A percentile compares a stretch with the other conserved stretches of the same genome.
phyloP scores from a whole-genome alignment of 1,140 invertebrate species.

The Melitaea cinxia region DNA sequence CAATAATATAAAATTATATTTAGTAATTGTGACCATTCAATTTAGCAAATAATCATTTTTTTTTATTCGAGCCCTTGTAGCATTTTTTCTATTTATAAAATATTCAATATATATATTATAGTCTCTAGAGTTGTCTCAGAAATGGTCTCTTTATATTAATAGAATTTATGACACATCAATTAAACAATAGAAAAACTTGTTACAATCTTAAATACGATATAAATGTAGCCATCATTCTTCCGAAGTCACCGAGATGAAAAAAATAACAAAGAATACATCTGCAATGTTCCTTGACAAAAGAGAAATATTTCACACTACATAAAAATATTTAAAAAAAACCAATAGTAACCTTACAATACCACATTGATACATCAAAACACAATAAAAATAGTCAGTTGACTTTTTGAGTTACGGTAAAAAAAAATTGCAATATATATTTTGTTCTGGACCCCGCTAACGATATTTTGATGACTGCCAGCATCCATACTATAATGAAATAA shows the following conservation, averaged over 20 bases:
- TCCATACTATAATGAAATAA: conserved; percentile 60
- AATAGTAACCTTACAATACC: conserved; percentile 48
- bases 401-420: conserved; percentile 73
- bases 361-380: conserved; percentile 62
- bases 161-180: neutral
- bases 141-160: too few species aligned
- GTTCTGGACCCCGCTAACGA: conserved; percentile 61
- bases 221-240: conserved; percentile 3
- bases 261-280: neutral
- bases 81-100: too few species aligned
- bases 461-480: conserved; percentile 67
- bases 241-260: neutral
- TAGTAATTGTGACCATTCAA: too few species aligned
- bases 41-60: too few species aligned
- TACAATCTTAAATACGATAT: neutral
- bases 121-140: too few species aligned
- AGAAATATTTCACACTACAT: conserved; percentile 44
- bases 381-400: conserved; percentile 55
- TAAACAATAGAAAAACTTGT: neutral
- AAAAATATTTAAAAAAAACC: conserved; percentile 32
- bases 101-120: too few species aligned
- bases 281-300: conserved; percentile 17
- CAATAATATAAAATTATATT: too few species aligned
- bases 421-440: conserved; percentile 69
- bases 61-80: too few species aligned